These are phyloP conservation scores for Euura saliciscinereae DNA, from an alignment of 1,140 invertebrate species.

Conservation along the genomic window DNA sequence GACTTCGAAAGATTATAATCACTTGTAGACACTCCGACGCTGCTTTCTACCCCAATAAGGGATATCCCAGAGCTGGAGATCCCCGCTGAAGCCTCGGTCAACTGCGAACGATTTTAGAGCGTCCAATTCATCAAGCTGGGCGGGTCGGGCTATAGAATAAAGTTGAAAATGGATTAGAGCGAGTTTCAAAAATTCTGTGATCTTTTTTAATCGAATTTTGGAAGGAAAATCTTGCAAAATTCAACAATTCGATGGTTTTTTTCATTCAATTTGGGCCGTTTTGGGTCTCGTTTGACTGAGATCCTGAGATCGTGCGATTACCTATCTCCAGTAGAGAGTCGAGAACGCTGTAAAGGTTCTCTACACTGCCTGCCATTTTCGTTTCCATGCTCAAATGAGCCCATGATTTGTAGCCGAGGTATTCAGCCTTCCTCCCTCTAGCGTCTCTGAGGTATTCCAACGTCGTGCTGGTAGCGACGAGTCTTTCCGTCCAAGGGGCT, in stretches of 20 bases:
- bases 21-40: constrained; percentile 68
- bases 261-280: too few species aligned
- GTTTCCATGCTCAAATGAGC: constrained; percentile 91
- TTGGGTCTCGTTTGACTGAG: too few species aligned
- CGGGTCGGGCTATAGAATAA: constrained; percentile 63
- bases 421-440: constrained; percentile 73
- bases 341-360: constrained; percentile 78
- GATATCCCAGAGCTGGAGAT: constrained; percentile 83
- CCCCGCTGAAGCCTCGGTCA: constrained; percentile 72
- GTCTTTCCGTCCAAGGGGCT: constrained; percentile 68
- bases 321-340: constrained; percentile 71
- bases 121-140: constrained; percentile 78
- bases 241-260: too few species aligned
- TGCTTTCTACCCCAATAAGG: constrained; percentile 84
- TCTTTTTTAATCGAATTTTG: too few species aligned
- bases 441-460: constrained; percentile 78
- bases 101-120: constrained; percentile 77
- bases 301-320: constrained; percentile 16
- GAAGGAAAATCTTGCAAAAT: too few species aligned
- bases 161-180: constrained; percentile 21
- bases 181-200: too few species aligned
- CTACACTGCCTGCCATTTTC: constrained; percentile 88
- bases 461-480: constrained; percentile 73
- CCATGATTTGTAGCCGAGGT: constrained; percentile 81
- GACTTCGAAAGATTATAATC: constrained; percentile 30